Base-by-base conservation (phyloP, 1,140 invertebrate genomes). In the Musca domestica region DNA sequence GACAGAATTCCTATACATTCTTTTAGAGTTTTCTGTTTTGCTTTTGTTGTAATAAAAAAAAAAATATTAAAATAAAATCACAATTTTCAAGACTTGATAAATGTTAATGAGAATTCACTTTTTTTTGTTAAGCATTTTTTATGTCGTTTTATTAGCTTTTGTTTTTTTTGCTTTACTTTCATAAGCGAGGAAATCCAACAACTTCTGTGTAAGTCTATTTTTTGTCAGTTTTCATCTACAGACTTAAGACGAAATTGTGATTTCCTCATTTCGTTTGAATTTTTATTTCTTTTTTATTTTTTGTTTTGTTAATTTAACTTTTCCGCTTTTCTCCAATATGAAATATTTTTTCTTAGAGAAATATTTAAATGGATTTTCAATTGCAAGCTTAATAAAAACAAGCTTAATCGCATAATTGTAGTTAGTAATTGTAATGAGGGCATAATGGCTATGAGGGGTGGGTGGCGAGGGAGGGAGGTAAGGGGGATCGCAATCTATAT, bases 51-150 rank as follows among this genome's bases (percentile, higher is more conserved):
- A 56, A 27, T 56, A 15, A 56, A 56, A 56, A 56, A 46, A 51
- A 51, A 51, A 2, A 56, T 48, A 77, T 78, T 70, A 79, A 79
- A 79, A 75, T 79, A 79, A 79, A 80, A 80, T 80, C 77, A 80
- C 77, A 80, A 80, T 80, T 79, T 77, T 77, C 79, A 78, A 80
- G 77, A 80, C 77, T 80, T 80, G 77, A 77, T 19, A 69, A 56
- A 51, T 76, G 73, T 78, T 69, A 66, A 41, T 14, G 46, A 54
- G 52, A 41, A 34, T 68, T 58, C 70, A 49, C 67, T 48, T 48
- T 34, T 20, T 58, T 47, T 19, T 46, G 58, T 63, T 52, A 20
- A 58, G 30, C 14, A 64, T 70, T 67, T 52, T n/a, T 19, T 63
- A 47, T 34, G 22, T 56, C 9, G 46, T 61, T 70, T 41, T 7